Evolutionary conservation across 1,140 invertebrate species (phyloP).

Genomic region (Chrysoperla carnea): DNA sequence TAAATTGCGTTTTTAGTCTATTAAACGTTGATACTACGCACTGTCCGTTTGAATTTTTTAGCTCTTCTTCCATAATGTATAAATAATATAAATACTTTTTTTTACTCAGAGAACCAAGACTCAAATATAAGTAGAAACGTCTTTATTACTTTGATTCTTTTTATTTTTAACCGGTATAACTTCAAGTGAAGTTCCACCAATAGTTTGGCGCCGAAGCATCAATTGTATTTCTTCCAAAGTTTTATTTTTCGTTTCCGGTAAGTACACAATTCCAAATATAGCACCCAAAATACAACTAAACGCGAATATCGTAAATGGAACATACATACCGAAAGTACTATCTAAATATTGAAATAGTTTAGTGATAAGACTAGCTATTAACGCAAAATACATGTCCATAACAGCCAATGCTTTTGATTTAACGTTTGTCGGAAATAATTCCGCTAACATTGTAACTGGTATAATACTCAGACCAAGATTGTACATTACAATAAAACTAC

Average conservation of each 20-base stretch:
- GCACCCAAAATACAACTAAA: constrained; percentile 34
- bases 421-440: constrained; percentile 45
- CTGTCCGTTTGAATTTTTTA: no score
- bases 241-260: constrained; percentile 66
- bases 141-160: no score
- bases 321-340: constrained; percentile 24
- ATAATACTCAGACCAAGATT: constrained; percentile 56
- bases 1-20: no score
- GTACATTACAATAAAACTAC: no score
- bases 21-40: no score
- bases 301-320: constrained; percentile 50
- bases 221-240: constrained; percentile 50
- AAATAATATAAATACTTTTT: no score
- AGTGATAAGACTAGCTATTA: constrained; percentile 41
- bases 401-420: constrained; percentile 26
- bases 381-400: constrained; percentile 15
- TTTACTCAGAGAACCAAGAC: no score
- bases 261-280: constrained; percentile 39
- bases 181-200: no score
- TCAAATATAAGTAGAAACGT: no score
- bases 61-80: no score
- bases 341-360: constrained; percentile 37
- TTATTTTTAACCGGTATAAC: no score
- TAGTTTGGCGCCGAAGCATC: constrained; percentile 15
- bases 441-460: constrained; percentile 50